Percentiles rank a stretch among this genome's conserved stretches.
phyloP scores from a whole-genome alignment of 2,797 vertebrate genomes.

The Enteromius argenteus region DNA sequence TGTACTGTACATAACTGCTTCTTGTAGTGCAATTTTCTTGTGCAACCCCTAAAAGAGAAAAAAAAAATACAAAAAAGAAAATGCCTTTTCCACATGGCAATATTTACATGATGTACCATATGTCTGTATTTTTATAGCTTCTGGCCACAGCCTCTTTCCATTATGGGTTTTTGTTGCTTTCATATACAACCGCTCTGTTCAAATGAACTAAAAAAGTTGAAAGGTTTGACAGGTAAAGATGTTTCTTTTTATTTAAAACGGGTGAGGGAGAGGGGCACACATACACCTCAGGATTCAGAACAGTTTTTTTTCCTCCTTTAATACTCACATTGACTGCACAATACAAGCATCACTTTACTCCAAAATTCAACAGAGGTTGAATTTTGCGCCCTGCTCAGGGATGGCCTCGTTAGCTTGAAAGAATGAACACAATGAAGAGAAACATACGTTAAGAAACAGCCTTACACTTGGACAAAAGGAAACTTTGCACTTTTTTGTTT shows the following conservation, averaged over 20 bases:
- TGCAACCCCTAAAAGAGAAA: conserved; percentile 78
- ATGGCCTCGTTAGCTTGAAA: conserved; percentile 93
- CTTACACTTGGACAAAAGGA: conserved; percentile 87
- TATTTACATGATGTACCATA: conserved; percentile 82
- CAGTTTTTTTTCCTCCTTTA: conserved; percentile 76
- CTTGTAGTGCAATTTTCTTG: conserved; percentile 83
- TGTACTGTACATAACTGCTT: conserved; percentile 86
- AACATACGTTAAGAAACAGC: conserved; percentile 78
- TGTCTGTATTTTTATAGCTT: conserved; percentile 80
- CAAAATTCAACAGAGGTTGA: conserved; percentile 84
- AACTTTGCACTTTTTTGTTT: conserved; percentile 86
- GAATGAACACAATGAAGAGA: conserved; percentile 86
- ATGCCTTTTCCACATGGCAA: conserved; percentile 80
- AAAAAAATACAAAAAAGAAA: conserved; percentile 54
- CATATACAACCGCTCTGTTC: conserved; percentile 71
- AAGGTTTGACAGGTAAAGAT: conserved; percentile 75
- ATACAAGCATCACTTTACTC: conserved; percentile 86
- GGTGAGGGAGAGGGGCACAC: conserved; percentile 73
- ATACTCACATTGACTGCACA: conserved; percentile 90
- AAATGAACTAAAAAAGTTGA: conserved; percentile 68
- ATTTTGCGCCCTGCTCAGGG: conserved; percentile 92
- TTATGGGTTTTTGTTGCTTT: conserved; percentile 59
- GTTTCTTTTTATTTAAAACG: conserved; percentile 62
- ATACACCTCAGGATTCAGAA: conserved; percentile 85
- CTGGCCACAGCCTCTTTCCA: conserved; percentile 75